Conservation (phyloP, 1,140 invertebrate species). For the Ceratina australensis region DNA sequence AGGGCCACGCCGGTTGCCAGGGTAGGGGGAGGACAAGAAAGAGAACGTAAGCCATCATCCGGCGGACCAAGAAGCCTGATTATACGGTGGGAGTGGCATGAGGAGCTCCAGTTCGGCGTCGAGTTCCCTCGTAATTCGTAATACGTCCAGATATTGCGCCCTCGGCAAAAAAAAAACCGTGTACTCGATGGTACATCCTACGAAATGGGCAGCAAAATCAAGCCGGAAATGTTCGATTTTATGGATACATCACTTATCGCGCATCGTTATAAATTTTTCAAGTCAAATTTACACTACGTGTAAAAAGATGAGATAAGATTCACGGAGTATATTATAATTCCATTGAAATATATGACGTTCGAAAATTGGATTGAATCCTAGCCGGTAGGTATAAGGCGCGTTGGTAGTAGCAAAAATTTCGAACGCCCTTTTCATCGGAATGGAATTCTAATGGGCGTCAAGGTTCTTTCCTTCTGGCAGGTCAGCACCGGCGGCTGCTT, state of each 20-base stretch:
- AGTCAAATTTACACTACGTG: too few species aligned
- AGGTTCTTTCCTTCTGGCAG: constrained; percentile 23
- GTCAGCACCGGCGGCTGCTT: constrained; percentile 18
- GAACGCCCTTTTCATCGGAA: constrained; percentile 12
- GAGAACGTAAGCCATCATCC: constrained; percentile 50
- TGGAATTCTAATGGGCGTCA: constrained; percentile 33
- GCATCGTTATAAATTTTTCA: too few species aligned
- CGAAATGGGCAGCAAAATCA: too few species aligned
- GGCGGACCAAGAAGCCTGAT: constrained; percentile 49
- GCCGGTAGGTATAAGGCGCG: background rate
- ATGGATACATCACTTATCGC: background rate
- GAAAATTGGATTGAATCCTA: background rate
- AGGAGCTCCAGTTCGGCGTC: constrained; percentile 47
- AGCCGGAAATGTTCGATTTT: background rate
- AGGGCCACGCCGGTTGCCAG: background rate
- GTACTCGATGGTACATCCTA: background rate
- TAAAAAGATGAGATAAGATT: too few species aligned
- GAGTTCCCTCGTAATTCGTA: constrained; percentile 42
- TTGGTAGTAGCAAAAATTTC: background rate
- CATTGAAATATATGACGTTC: too few species aligned
- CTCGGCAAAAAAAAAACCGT: constrained; percentile 22
- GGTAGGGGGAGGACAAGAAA: constrained; percentile 11
- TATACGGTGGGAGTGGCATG: constrained; percentile 50
- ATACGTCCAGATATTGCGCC: constrained; percentile 40
- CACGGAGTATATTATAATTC: too few species aligned